A percentile compares a stretch with the other conserved stretches of the same genome.
Evolutionary conservation across 1,140 invertebrate genomes (phyloP).

Genomic region (Homarus americanus): DNA sequence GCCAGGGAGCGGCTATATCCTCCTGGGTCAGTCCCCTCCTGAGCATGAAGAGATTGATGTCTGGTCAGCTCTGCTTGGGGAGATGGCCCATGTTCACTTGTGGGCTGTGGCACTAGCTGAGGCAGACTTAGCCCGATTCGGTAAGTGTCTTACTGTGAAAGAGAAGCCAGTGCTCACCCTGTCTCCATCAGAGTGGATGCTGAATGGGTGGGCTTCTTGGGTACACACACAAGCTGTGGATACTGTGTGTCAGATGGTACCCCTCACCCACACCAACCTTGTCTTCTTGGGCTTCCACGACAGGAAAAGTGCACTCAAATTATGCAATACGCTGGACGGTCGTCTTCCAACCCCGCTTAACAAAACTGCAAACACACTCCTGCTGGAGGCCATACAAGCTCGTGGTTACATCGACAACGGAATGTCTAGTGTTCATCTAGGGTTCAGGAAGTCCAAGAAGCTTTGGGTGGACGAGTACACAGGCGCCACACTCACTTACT

Average conservation of each 20-base stretch:
- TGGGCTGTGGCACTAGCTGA: not conserved
- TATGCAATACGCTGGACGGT: not conserved
- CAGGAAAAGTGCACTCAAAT: not conserved
- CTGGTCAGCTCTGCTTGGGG: not conserved
- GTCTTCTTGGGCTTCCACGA: not conserved
- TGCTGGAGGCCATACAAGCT: not conserved
- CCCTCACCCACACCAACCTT: not conserved
- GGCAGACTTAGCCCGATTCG: not conserved
- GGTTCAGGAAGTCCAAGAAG: not conserved
- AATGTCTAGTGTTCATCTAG: not conserved
- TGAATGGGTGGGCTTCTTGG: not conserved
- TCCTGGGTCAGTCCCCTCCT: not conserved
- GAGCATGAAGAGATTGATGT: not conserved
- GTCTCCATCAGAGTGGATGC: not conserved
- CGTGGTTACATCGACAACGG: not conserved
- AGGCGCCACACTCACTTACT: not conserved
- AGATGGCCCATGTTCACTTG: not conserved
- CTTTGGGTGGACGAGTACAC: not conserved
- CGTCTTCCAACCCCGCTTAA: not conserved
- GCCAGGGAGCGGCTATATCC: not conserved
- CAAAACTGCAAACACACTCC: not conserved
- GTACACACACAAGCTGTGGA: not conserved
- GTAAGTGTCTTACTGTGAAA: not conserved
- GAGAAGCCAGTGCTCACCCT: not conserved
- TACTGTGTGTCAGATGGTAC: not conserved